Percentiles rank a stretch among this genome's conserved stretches.
Evolutionary conservation across 2,888 invertebrate genomes (phyloP).

Genomic region (Limenitis camilla): DNA sequence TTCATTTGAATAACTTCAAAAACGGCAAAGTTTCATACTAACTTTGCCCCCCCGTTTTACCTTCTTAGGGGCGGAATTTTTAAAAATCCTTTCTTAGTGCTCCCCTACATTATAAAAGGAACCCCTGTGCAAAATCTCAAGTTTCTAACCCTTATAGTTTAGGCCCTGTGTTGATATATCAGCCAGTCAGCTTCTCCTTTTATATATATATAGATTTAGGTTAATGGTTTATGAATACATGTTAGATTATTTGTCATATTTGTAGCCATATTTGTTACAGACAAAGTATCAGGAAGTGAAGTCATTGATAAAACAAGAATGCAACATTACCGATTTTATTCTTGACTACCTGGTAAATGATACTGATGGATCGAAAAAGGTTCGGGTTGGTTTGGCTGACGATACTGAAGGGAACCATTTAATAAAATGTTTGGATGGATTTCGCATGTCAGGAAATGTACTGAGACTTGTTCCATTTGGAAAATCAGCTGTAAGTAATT

Average conservation of each 20-base stretch:
- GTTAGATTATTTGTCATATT: background rate
- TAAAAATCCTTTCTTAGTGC: too few relatives aligned
- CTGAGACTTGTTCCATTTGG: conserved; percentile 46
- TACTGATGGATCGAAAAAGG: conserved; percentile 44
- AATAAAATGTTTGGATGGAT: conserved; percentile 53
- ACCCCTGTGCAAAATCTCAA: too few relatives aligned
- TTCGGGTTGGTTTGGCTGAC: conserved; percentile 51
- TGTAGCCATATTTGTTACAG: conserved; percentile 29
- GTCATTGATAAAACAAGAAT: conserved; percentile 46
- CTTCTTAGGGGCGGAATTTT: too few relatives aligned
- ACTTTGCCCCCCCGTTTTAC: too few relatives aligned
- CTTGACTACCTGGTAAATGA: conserved; percentile 49
- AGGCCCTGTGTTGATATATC: too few relatives aligned
- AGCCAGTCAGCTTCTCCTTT: background rate
- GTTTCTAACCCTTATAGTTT: too few relatives aligned
- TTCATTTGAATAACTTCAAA: too few relatives aligned
- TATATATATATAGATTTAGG: too few relatives aligned
- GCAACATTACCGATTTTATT: conserved; percentile 53
- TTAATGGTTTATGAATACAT: background rate
- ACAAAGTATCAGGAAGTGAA: conserved; percentile 56
- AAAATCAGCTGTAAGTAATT: conserved; percentile 30
- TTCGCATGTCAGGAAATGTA: conserved; percentile 39
- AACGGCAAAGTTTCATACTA: too few relatives aligned
- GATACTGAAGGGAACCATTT: conserved; percentile 47
- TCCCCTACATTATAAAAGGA: too few relatives aligned